Evolutionary conservation across 2,888 invertebrate species (phyloP).

Genomic region (Cosmorhoe ocellata): DNA sequence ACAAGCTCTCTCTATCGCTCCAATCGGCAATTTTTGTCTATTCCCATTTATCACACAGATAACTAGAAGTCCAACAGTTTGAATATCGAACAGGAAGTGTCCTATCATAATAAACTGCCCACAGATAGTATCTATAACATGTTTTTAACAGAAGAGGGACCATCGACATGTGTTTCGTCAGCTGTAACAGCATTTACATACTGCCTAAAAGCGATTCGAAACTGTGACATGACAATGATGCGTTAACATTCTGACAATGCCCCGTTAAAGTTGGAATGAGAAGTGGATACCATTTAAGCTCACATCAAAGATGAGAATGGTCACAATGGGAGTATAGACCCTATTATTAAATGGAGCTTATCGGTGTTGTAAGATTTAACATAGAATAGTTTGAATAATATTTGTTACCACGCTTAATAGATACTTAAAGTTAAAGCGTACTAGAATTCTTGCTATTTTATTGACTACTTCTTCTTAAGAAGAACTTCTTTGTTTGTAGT

Average conservation of each 20-base stretch:
- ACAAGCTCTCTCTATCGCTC: slow-evolving; percentile 3
- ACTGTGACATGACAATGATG: slow-evolving; percentile 75
- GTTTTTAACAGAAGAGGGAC: slow-evolving; percentile 64
- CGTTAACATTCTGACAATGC: slow-evolving; percentile 73
- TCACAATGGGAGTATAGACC: slow-evolving; percentile 32
- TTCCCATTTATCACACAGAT: slow-evolving; percentile 20
- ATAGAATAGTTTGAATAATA: not conserved
- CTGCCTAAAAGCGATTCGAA: slow-evolving; percentile 63
- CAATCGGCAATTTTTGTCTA: slow-evolving; percentile 15
- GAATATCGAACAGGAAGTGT: slow-evolving; percentile 34
- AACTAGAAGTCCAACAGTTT: slow-evolving; percentile 20
- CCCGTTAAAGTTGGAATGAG: slow-evolving; percentile 64
- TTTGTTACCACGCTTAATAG: no score
- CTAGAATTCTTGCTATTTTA: no score
- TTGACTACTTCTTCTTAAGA: no score
- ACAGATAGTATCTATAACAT: slow-evolving; percentile 54
- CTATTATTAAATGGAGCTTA: slow-evolving; percentile 31
- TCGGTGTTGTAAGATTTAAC: slow-evolving; percentile 22
- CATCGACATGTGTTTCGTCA: slow-evolving; percentile 73
- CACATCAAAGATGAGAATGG: slow-evolving; percentile 28
- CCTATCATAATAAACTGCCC: slow-evolving; percentile 37
- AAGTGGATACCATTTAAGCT: slow-evolving; percentile 52
- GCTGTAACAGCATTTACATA: slow-evolving; percentile 72
- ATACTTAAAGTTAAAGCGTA: no score
- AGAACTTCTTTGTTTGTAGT: no score